phyloP scores from a whole-genome alignment of 2,888 invertebrate species.

The Leptopilina syphax region DNA sequence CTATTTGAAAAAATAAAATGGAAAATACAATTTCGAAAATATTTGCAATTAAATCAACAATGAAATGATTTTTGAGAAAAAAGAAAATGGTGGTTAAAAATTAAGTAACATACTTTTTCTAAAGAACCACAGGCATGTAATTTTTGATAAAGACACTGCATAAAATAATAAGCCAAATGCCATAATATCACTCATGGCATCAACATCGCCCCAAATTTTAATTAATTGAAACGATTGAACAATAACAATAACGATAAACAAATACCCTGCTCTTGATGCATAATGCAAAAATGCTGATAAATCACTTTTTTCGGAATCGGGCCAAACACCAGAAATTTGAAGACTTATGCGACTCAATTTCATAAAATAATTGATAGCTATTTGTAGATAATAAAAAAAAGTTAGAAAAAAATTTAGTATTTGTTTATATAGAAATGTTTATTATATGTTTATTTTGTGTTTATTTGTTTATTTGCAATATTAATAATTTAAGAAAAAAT shows the following conservation, averaged over 20 bases:
- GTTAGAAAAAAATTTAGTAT: not conserved
- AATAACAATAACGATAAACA: not conserved
- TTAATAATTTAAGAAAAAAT: too few relatives aligned
- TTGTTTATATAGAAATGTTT: too few relatives aligned
- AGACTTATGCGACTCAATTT: not conserved
- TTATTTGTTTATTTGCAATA: too few relatives aligned
- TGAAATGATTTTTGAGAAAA: too few relatives aligned
- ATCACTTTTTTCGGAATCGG: not conserved
- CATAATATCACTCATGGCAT: not conserved
- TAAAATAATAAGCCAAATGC: conserved; percentile 5
- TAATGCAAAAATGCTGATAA: not conserved
- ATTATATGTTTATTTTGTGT: too few relatives aligned
- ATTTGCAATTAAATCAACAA: too few relatives aligned
- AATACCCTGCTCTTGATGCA: not conserved
- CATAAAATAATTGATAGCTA: not conserved
- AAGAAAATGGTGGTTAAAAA: too few relatives aligned
- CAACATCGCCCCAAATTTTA: not conserved
- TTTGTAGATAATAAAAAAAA: not conserved
- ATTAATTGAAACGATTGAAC: not conserved
- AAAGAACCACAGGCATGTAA: not conserved
- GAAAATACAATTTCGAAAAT: not conserved
- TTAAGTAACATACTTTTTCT: not conserved
- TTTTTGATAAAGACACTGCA: not conserved
- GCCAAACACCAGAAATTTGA: not conserved
- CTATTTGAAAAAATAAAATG: too few relatives aligned